A percentile compares a stretch with the other conserved stretches of the same genome.
Evolutionary conservation across 2,888 invertebrate species (phyloP).

Genomic region (Palloptera scutellata): DNA sequence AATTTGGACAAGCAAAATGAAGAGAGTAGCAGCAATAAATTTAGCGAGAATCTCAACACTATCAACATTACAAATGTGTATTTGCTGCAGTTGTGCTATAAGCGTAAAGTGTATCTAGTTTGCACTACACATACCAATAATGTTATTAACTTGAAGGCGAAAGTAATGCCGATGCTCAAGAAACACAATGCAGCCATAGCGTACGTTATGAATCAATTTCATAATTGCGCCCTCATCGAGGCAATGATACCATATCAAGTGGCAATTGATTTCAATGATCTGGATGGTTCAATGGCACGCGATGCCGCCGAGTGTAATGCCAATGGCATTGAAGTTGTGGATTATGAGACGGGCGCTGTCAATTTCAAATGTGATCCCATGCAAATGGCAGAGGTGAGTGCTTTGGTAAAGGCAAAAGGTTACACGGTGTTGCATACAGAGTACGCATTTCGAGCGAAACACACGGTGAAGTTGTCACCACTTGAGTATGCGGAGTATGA

Average conservation of each 20-base stretch:
- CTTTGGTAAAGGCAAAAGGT: slow-evolving; percentile 35
- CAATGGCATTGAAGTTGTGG: slow-evolving; percentile 34
- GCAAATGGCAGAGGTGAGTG: slow-evolving; percentile 35
- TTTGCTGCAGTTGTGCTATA: slow-evolving; percentile 42
- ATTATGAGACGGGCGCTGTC: slow-evolving; percentile 39
- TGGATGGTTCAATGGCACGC: slow-evolving; percentile 34
- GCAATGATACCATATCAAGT: slow-evolving; percentile 35
- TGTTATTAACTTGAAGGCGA: slow-evolving; percentile 35
- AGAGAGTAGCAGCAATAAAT: not conserved
- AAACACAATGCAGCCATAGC: slow-evolving; percentile 39
- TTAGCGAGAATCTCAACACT: not conserved
- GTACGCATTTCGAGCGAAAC: slow-evolving; percentile 40
- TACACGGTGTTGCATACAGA: slow-evolving; percentile 42
- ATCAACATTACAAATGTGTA: slow-evolving; percentile 19
- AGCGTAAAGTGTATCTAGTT: slow-evolving; percentile 35
- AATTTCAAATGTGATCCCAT: slow-evolving; percentile 44
- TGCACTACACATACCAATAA: slow-evolving; percentile 43
- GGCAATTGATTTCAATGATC: slow-evolving; percentile 30
- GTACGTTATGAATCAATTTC: slow-evolving; percentile 40
- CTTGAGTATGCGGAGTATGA: slow-evolving; percentile 37
- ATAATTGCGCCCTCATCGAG: slow-evolving; percentile 42
- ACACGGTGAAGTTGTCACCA: slow-evolving; percentile 34
- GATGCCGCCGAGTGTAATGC: slow-evolving; percentile 45
- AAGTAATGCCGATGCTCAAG: slow-evolving; percentile 37
- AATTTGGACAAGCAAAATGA: not conserved